Base-by-base conservation (phyloP, 2,888 invertebrate genomes). In the Drosophila dives region DNA sequence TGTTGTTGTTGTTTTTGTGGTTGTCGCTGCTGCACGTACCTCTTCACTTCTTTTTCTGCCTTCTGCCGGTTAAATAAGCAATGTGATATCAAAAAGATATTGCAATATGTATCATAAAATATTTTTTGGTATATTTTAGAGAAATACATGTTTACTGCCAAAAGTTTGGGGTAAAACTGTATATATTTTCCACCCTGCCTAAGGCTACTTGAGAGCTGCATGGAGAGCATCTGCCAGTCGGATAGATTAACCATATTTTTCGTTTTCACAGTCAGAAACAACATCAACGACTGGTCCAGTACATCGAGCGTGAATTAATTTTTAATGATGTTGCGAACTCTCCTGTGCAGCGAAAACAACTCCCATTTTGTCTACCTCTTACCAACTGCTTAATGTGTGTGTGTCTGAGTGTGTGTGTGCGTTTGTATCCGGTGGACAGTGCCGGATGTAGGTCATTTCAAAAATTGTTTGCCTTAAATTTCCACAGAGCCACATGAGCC, bases 241-340 rank as follows among this genome's bases (percentile, higher is more conserved):
- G 6, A 2, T 8, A 3, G 15, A 15, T 32, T 6, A 20, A 7
- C 0, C 1, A 2, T 5, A 6, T 1, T 32, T n/a, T 61, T 48
- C 48, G 58, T 58, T 63, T 50, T 40, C 49, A 26, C 33, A 17
- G 40, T 58, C 56, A 53, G 51, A 11, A 45, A 54, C 64, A 63
- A 23, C 74, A 69, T 61, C 65, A 78, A 59, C 66, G 60, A 51
- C 68, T 49, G 70, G 66, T 68, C 56, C 77, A 81, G 85, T 75
- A 85, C 87, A 89, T 81, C 77, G 89, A 90, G 87, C 90, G 89
- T 90, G 82, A 87, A 87, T 87, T 87, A 90, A 90, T 87, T 90
- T 87, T 87, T 87, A 87, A 87, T 87, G 87, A 87, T 89, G 90
- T 87, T 90, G 90, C 81, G 79, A 82, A 82, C 89, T 81, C 78